Base-by-base conservation (phyloP, 37 sponge, comb jelly and placozoan species). In the Beroe forskalii region DNA sequence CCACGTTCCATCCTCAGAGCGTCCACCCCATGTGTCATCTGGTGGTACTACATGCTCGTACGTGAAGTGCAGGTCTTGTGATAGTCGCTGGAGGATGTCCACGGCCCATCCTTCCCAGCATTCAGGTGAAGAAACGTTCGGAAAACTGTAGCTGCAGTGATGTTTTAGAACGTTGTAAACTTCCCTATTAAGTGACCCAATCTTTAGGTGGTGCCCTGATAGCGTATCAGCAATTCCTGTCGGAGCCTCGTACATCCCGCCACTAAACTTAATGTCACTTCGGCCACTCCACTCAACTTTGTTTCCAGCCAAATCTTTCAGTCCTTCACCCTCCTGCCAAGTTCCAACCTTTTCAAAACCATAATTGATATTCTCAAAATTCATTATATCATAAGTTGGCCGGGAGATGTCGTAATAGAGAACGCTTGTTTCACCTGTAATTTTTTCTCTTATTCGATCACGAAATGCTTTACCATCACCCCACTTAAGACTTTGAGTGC, bases 321-420 rank as follows among this genome's bases (percentile, higher is more conserved):
- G 75, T 35, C 75, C 75, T 35, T 4, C 1, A 22, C 22, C 12
- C 14, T 72, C 31, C 19, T 37, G 22, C 75, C 75, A 72, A 19
- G 8, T 38, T 30, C 75, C 75, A 4, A 72, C 19, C 75, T 72
- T 72, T 20, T 72, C 75, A 30, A 72, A 72, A 22, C 75, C 75
- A n/a, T n/a, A n/a, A n/a, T n/a, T n/a, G n/a, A n/a, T n/a, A 14
- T 37, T 72, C 14, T 72, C 75, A 22, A 72, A 72, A 30, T 72
- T 72, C 39, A 72, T 8, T 8, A 72, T 33, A 39, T 72, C 75
- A 33, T 72, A 72, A 4, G 75, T 37, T 12, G 75, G n/a, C n/a
- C n/a, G n/a, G n/a, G n/a, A n/a, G n/a, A n/a, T n/a, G n/a, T n/a
- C n/a, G n/a, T n/a, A n/a, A n/a, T n/a, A n/a, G n/a, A n/a, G n/a